phyloP scores from a whole-genome alignment of 2,888 invertebrate genomes.

The Brenthis hecate region DNA sequence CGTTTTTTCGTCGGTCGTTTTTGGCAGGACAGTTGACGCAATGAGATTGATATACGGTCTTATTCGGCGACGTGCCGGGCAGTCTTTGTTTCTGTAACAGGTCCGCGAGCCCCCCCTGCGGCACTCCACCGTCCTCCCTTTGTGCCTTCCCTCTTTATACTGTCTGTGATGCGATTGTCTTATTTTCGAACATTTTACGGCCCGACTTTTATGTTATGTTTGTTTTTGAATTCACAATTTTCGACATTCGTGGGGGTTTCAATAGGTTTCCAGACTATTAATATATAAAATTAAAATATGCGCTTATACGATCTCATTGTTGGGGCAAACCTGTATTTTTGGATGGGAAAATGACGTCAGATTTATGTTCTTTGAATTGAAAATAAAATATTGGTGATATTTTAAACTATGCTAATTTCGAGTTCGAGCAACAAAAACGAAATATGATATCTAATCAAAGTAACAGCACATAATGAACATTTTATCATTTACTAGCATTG shows the following conservation, averaged over 20 bases:
- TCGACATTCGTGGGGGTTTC: conserved; percentile 43
- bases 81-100: conserved; percentile 79
- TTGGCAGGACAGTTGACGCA: conserved; percentile 76
- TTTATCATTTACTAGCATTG: background rate
- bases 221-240: conserved; percentile 47
- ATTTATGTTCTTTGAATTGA: conserved; percentile 4
- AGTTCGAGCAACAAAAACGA: background rate
- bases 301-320: conserved; percentile 17
- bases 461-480: background rate
- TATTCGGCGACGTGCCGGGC: conserved; percentile 75
- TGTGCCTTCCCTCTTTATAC: conserved; percentile 73
- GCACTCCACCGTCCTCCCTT: conserved; percentile 60
- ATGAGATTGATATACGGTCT: conserved; percentile 78
- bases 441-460: background rate
- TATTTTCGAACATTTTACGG: conserved; percentile 61
- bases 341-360: background rate
- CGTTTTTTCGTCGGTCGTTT: conserved; percentile 76
- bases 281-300: conserved; percentile 19
- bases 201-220: conserved; percentile 44
- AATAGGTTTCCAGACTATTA: conserved; percentile 32
- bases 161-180: conserved; percentile 69
- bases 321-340: background rate
- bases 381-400: background rate
- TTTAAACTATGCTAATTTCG: background rate
- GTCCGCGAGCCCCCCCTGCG: conserved; percentile 53